Base-by-base conservation (phyloP, 2,797 vertebrate species). In the Mormyrus hasselquistii region DNA sequence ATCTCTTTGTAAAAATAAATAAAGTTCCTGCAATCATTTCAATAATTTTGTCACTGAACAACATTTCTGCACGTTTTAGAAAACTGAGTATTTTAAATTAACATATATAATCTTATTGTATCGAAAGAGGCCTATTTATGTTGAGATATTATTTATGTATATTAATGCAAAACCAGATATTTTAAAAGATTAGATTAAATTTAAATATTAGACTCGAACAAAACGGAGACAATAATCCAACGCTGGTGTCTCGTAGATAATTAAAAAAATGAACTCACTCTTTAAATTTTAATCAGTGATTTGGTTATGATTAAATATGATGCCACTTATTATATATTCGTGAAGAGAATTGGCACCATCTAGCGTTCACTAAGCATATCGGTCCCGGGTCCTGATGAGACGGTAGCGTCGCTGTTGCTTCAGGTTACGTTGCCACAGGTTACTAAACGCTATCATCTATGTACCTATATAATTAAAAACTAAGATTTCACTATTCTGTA, bases 321-420 rank as follows among this genome's bases (percentile, higher is more conserved):
- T 44, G 12, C 2, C 12, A 16, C 25, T 41, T n/a, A 82, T 76
- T 52, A 38, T 79, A 38, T 29, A 38, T 44, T 55, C 34, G 8
- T 65, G n/a, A 65, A 89, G 76, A 62, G 79, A 85, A 86, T 41
- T 47, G 88, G 52, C 59, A 73, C 82, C 88, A 89, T 82, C 88
- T 86, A 89, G 88, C 59, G 88, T 82, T 49, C 82, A 73, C 44
- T 4, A 34, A 69, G 44, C 44, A 59, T 83, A 44, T 83, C 47
- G 73, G 34, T 7, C 69, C 69, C 29, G 16, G 69, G 4, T 76
- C 34, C 73, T 41, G 34, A 41, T 76, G 73, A 16, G 73, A 41
- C 34, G 5, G 73, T 41, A 76, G 14, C 0, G 16, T 38, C 16
- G 4, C 73, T 69, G 10, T 69, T 34, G 25, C 62, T 9, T 29